Base-by-base conservation (phyloP, 2,797 vertebrate genomes). In the Pterois miles region DNA sequence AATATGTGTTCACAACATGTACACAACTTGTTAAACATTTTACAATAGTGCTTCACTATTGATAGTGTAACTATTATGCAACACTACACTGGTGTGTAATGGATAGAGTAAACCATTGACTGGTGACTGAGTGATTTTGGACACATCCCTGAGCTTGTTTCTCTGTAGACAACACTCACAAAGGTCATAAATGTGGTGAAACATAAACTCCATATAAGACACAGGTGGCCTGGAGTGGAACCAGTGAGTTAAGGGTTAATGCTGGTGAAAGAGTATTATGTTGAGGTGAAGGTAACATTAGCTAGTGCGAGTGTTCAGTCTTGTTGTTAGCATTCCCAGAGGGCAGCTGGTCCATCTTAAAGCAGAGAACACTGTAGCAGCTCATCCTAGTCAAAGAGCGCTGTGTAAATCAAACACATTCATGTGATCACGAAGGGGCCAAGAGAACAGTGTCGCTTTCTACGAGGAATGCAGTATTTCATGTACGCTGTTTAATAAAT, bases 401-500 rank as follows among this genome's bases (percentile, higher is more conserved):
- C 58, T 25, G 43, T 58, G 60, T 6, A 65, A 31, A 56, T 20
- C 27, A 27, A 81, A 80, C 66, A 12, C 12, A 20, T 14, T 4
- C 6, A 34, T 12, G n/a, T 87, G 67, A 77, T 83, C 29, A 20
- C 2, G 52, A 81, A 79, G 67, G 62, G 82, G 81, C 84, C 69
- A 85, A 86, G 81, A 78, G 27, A 81, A 63, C 34, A n/a, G 60
- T 73, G 56, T 66, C 5, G 29, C 78, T 81, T 80, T 79, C 34
- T 65, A 79, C 2, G 0, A 84, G 63, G 33, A 85, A 74, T 57
- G 73, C 84, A 84, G 74, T 86, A 90, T 89, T 92, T 74, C 48
- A 56, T 84, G 78, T 89, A 89, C 88, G 84, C 87, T 40, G 84
- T 93, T 94, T 83, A 93, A 93, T 93, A 93, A 94, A 94, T 82